Base-by-base conservation (phyloP, 1,140 invertebrate species). In the Cotesia vestalis region DNA sequence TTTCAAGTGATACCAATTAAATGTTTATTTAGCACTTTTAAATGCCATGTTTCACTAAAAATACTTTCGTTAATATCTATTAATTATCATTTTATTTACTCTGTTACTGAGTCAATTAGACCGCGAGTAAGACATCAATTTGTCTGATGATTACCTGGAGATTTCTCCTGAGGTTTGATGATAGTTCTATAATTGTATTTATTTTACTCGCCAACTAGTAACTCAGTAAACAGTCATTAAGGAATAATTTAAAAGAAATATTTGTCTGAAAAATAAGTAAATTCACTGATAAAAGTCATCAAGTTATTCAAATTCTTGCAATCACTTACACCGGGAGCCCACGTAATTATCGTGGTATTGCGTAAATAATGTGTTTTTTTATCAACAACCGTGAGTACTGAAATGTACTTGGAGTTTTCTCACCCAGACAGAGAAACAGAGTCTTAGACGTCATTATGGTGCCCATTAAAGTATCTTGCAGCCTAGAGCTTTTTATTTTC, bases 351-450 rank as follows among this genome's bases (percentile, higher is more conserved):
- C 76, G 53, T 71, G 17, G n/a, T 9, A 38, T 52, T 72, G 72
- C 46, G 74, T 82, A 80, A 84, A 76, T 84, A 83, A 83, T 84
- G 80, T 79, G 72, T 67, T 27, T 66, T 78, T 84, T 82, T 84
- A 83, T 84, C 80, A 78, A 75, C 53, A 69, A 40, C 64, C 9
- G 62, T 51, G 35, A 8, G 34, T 34, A 71, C 64, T 38, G 74
- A 81, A 79, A 83, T 73, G 80, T 81, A 83, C 81, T 79, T 79
- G 72, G 12, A 46, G 4, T 55, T 60, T 77, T 81, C 81, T 82
- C 80, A 81, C 80, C 81, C 78, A 77, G 76, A 64, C 59, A 27
- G 27, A 27, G 27, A 27, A 1, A 27, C 27, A 27, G 27, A 27
- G 27, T 27, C 52, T 72, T n/a, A 60, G 40, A 46, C 51, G 46